Base-by-base conservation (phyloP, 2,888 invertebrate genomes). In the Idaea biselata region DNA sequence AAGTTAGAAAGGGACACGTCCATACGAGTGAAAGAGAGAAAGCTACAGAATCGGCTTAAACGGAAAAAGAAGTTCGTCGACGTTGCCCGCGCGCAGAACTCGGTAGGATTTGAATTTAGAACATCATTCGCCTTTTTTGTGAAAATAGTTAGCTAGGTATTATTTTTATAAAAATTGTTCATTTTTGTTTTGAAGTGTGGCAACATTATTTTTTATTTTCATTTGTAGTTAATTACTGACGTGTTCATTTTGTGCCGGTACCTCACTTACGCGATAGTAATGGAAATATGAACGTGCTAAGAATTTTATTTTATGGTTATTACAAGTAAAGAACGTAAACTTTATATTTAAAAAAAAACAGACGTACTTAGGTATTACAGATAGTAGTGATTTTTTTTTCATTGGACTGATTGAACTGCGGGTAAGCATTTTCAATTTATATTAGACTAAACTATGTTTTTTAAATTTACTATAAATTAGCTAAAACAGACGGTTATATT, bases 11-110 rank as follows among this genome's bases (percentile, higher is more conserved):
- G 77, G 81, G 82, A 85, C 64, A 68, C 69, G 31, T 63, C 63
- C 70, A 80, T 78, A 71, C 60, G 66, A 67, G 55, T 66, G 78
- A 84, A 65, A 71, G 79, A 72, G 84, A 85, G 63, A 68, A 65
- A 68, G 56, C 64, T 69, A 77, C 60, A 60, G 61, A 70, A 73
- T 78, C 73, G 68, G 74, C 74, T 79, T 78, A 86, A 77, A 84
- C 73, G 76, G 75, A 84, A 85, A 86, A 81, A 79, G 76, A 78
- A 76, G 70, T 82, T 72, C 66, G 80, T 66, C 67, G 78, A 84
- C 82, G 84, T 82, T 78, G 82, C 84, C 70, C 79, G 76, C 71
- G 73, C 85, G 86, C 82, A 72, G 77, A 73, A 72, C 74, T 70
- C 67, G 65, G 57, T 70, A 56, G 64, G 75, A 81, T 81, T 84